Evolutionary conservation across 2,888 invertebrate species (phyloP), one percentile per base, ranked within the genome.

Genomic region (Mechanitis messenoides): DNA sequence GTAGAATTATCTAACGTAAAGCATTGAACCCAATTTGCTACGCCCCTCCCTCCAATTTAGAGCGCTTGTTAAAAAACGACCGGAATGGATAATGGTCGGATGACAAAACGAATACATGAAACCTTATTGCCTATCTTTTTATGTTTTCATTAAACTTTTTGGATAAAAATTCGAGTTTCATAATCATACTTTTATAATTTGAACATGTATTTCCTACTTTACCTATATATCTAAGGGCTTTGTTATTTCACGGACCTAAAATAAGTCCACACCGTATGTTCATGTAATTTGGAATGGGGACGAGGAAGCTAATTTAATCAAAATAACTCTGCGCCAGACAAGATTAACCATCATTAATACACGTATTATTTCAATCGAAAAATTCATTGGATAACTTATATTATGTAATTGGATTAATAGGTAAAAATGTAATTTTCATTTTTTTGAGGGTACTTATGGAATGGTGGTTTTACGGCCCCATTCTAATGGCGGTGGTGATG

Each of bases 401-500:
- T 3, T 2, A 50, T 20, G 5, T 28, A 46, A 46, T 20, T 5
- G 5, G 20, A 50, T 2, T 35, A 35, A 5, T 35, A 5, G 35
- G n/a, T 12, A 5, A 46, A 12, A 38, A 20, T 46, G 46, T 20
- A 46, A 12, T 46, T 46, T 46, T 20, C 2, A 5, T 45, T 20
- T 31, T 38, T 50, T 31, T 47, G 12, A 33, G 31, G 55, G 45
- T 6, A 62, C 63, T 57, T 67, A 78, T 85, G 80, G 81, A 79
- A 78, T 85, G 83, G 80, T 76, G 80, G 78, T 72, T 73, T 65
- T 75, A 75, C 31, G 76, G 73, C 2, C 87, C 87, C 0, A 53
- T 87, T 38, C 7, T 83, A 2, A 66, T 87, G 57, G 87, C 86
- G 2, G 55, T 87, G 35, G 63, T 84, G 1, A 71, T 88, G 78